phyloP scores from a whole-genome alignment of 1,140 invertebrate genomes.

The Trichoplusia ni region DNA sequence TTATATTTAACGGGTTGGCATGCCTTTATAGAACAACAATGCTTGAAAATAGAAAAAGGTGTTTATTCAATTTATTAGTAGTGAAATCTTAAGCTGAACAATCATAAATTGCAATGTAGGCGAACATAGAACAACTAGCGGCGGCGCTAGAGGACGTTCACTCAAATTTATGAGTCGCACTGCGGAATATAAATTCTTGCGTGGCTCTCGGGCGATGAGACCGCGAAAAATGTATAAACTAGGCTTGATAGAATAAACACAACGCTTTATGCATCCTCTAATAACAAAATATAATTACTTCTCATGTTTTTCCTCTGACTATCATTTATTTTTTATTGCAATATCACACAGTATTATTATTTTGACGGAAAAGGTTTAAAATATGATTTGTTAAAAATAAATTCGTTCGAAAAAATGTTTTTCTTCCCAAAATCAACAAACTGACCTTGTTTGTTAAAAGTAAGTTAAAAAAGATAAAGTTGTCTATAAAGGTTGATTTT shows the following conservation, averaged over 20 bases:
- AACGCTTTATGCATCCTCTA: not conserved
- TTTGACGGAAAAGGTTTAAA: too few species aligned
- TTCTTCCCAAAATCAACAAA: not conserved
- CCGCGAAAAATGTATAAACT: constrained; percentile 63
- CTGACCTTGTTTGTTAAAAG: constrained; percentile 15
- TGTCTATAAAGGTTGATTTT: constrained; percentile 20
- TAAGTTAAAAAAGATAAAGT: constrained; percentile 18
- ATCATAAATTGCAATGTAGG: constrained; percentile 67
- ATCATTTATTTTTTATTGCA: too few species aligned
- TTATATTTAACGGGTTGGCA: constrained; percentile 17
- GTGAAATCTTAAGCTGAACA: constrained; percentile 68
- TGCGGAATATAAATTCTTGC: constrained; percentile 76
- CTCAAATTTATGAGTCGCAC: constrained; percentile 76
- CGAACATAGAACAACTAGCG: constrained; percentile 65
- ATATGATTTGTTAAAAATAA: too few species aligned
- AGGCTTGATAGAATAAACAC: constrained; percentile 37
- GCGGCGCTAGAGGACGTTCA: constrained; percentile 61
- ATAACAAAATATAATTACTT: not conserved
- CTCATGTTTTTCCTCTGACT: too few species aligned
- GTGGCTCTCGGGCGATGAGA: constrained; percentile 54
- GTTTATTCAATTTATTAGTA: constrained; percentile 51
- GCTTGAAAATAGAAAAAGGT: constrained; percentile 3
- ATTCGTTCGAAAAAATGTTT: too few species aligned
- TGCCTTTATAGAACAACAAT: not conserved
- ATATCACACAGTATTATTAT: too few species aligned